Evolutionary conservation across 2,888 invertebrate species (phyloP), one percentile per base, ranked within the genome.

Genomic region (Heteromurus nitidus): DNA sequence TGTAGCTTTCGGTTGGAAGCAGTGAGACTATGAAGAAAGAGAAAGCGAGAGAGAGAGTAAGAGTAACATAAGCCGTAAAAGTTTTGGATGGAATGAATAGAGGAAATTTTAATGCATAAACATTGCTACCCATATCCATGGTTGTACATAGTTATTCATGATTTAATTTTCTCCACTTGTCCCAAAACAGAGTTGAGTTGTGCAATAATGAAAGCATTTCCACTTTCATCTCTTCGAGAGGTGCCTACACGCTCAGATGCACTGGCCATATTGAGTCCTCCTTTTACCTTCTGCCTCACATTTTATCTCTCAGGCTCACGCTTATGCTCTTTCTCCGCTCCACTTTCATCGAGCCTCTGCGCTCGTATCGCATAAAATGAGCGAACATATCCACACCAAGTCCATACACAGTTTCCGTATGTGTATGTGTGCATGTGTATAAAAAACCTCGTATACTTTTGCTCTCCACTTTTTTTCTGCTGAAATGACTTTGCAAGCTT

Each of bases 111-210:
- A 53, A 53, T 53, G 53, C 53, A 53, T 18, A 53, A 53, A 18
- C 53, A 53, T 36, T 53, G 53, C 53, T 53, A 11, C 36, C 13
- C 36, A 36, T 53, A 7, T 53, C 20, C 28, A 30, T 60, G 60
- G 18, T 13, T 60, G 28, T 60, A 60, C n/a, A 60, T 60, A 60
- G 24, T 28, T 64, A 64, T 64, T 58, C 58, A 58, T 58, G 58
- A 22, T 58, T 64, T 64, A 64, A 64, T 64, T 64, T 64, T 64
- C 62, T 64, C 36, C 62, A 31, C 62, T 64, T 64, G 62, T 36
- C 20, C 18, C 62, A 20, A 64, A 64, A 64, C 31, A 24, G 62
- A 64, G 36, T 30, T 7, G 62, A 30, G 62, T 36, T 36, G 31
- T 31, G 62, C 11, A 58, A 58, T 58, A 58, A 58, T 58, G 58